phyloP scores from a whole-genome alignment of 2,113 vertebrate species.

The Thalassarche chlororhynchos region DNA sequence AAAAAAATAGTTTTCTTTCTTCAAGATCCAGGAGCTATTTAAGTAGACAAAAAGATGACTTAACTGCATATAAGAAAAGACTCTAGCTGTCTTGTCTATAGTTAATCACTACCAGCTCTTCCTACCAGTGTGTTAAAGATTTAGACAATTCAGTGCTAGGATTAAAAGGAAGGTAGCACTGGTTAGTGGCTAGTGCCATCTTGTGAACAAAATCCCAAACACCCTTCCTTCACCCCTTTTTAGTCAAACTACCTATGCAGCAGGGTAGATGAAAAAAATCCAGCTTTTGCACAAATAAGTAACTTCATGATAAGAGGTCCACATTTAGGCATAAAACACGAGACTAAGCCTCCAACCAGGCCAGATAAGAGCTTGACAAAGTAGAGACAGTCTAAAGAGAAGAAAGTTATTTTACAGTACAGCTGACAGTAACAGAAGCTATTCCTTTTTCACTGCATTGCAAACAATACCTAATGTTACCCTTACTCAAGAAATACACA shows the following conservation, averaged over 20 bases:
- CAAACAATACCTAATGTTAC: background rate
- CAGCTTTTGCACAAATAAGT: background rate
- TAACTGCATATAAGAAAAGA: background rate
- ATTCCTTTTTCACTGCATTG: background rate
- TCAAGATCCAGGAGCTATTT: background rate
- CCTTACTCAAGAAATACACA: background rate
- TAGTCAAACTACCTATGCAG: background rate
- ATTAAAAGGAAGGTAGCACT: background rate
- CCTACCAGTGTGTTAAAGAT: background rate
- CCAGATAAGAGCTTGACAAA: background rate
- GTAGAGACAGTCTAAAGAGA: background rate
- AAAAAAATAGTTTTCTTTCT: background rate
- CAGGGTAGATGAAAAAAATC: background rate
- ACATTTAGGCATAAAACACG: background rate
- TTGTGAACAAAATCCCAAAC: constrained; percentile 31
- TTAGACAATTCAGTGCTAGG: background rate
- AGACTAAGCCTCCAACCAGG: background rate
- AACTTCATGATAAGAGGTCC: background rate
- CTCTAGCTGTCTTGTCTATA: background rate
- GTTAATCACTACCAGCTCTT: background rate
- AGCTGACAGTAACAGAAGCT: background rate
- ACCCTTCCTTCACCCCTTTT: background rate
- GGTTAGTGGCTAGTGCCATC: constrained; percentile 44
- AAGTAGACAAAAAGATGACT: background rate
- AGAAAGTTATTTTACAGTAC: background rate